Base-by-base conservation (phyloP, 2,888 invertebrate genomes). In the Eristalinus aeneus region DNA sequence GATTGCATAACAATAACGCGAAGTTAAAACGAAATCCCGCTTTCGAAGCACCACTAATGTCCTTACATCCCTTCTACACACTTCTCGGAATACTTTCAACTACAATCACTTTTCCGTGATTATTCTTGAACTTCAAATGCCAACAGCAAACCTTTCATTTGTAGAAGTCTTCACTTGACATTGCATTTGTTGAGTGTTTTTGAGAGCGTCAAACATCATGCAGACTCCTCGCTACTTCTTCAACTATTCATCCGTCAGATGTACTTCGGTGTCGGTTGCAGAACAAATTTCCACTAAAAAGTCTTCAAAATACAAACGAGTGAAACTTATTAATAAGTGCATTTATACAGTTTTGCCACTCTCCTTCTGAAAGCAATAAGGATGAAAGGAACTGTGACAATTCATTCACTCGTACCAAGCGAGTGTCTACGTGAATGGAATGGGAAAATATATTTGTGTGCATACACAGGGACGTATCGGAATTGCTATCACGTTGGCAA, bases 351-450 rank as follows among this genome's bases (percentile, higher is more conserved):
- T 16, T 1, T 16, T 3, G n/a, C n/a, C n/a, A n/a, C n/a, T n/a
- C n/a, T n/a, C n/a, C n/a, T 20, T 46, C 46, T 8, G 16, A 2
- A 46, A 16, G 46, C 46, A 46, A 46, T 46, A 16, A 1, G 4
- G 46, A 46, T 46, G 46, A 46, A 46, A 16, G 46, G 46, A 46
- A 46, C 8, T 46, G 16, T 8, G 46, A 71, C 16, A 46, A 34
- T 46, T 71, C 46, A 46, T 20, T 8, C 46, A 6, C 8, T 46
- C 23, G 31, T 23, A 64, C 63, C 63, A 63, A 34, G 20, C 63
- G 34, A 36, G 0, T 27, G 34, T 27, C 31, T 75, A 75, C 67
- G 75, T 68, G 75, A 16, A 53, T 16, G 5, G 75, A 75, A 75
- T 75, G 0, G 1, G 8, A 46, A 16, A 46, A 0, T 46, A 46